These are phyloP conservation scores for Mastigias papua DNA, from an alignment of 30 jellyfish, hydroid and myxozoan genomes.

Conservation along the genomic window DNA sequence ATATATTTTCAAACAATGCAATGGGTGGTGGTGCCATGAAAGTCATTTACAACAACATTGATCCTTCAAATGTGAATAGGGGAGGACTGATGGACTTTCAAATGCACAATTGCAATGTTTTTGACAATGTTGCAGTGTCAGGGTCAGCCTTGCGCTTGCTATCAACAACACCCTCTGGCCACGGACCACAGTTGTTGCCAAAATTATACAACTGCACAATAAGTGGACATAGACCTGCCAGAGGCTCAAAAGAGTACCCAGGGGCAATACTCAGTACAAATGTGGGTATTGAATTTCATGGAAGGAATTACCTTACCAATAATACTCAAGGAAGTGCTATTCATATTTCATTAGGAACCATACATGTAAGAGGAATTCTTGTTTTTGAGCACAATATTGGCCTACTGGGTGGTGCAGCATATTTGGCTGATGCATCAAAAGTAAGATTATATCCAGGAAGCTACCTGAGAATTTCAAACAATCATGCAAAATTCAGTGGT, in stretches of 20 bases:
- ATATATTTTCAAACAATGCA: conserved; percentile 41
- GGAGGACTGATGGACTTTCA: conserved; percentile 36
- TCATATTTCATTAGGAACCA: conserved; percentile 48
- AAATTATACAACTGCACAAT: conserved; percentile 29
- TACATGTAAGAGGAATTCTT: conserved; percentile 60
- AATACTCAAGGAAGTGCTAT: conserved; percentile 72
- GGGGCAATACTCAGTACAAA: conserved; percentile 73
- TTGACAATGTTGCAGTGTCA: conserved; percentile 61
- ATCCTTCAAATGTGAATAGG: conserved; percentile 43
- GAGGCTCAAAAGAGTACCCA: conserved; percentile 66
- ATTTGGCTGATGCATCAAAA: conserved; percentile 60
- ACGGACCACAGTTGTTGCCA: conserved; percentile 52
- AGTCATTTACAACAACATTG: conserved; percentile 54
- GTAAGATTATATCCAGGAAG: conserved; percentile 55
- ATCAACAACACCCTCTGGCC: conserved; percentile 49
- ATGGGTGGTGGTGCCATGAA: conserved; percentile 83
- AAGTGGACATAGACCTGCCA: conserved; percentile 35
- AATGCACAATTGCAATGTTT: conserved; percentile 39
- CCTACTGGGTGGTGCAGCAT: conserved; percentile 61
- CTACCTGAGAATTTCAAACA: conserved; percentile 25
- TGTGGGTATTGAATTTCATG: conserved; percentile 58
- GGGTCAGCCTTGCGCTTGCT: conserved; percentile 73
- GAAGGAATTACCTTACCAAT: conserved; percentile 5
- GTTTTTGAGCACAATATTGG: conserved; percentile 40
- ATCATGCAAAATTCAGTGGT: conserved; percentile 75